Evolutionary conservation across 2,113 vertebrate genomes (phyloP).

Genomic region (Hippocampus comes): DNA sequence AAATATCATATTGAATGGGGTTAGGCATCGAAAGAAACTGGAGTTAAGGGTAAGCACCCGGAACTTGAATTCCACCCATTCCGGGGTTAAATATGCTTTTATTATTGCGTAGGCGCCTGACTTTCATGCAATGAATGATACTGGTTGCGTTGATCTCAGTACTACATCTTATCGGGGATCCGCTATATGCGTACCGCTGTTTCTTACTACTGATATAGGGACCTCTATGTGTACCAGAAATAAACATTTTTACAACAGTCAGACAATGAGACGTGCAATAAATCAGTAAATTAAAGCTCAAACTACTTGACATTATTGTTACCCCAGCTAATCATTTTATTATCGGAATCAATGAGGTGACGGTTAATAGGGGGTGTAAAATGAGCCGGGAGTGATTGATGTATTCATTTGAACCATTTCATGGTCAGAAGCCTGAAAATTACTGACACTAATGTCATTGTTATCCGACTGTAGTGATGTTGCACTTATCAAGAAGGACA

Average conservation of each 20-base stretch:
- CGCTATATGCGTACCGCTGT: slow-evolving; percentile 18
- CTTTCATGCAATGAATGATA: slow-evolving; percentile 41
- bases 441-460: slow-evolving; percentile 27
- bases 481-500: slow-evolving; percentile 13
- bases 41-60: neutral
- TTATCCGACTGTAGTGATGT: slow-evolving; percentile 22
- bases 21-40: neutral
- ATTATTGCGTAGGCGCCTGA: slow-evolving; percentile 22
- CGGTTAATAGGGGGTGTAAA: slow-evolving; percentile 27
- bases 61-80: neutral
- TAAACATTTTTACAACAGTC: slow-evolving; percentile 8
- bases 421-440: slow-evolving; percentile 16
- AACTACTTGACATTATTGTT: slow-evolving; percentile 15
- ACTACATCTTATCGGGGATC: slow-evolving; percentile 14
- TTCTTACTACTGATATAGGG: slow-evolving; percentile 23
- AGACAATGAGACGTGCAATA: neutral
- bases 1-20: neutral
- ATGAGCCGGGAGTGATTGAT: slow-evolving; percentile 40
- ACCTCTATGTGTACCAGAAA: slow-evolving; percentile 12
- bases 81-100: neutral
- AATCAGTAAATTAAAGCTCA: slow-evolving; percentile 5
- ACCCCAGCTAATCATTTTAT: slow-evolving; percentile 28
- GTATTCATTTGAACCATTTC: slow-evolving; percentile 22
- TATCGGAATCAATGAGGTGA: slow-evolving; percentile 19
- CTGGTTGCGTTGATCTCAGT: slow-evolving; percentile 32